phyloP scores from a whole-genome alignment of 2,113 vertebrate species.

The Prinia subflava region DNA sequence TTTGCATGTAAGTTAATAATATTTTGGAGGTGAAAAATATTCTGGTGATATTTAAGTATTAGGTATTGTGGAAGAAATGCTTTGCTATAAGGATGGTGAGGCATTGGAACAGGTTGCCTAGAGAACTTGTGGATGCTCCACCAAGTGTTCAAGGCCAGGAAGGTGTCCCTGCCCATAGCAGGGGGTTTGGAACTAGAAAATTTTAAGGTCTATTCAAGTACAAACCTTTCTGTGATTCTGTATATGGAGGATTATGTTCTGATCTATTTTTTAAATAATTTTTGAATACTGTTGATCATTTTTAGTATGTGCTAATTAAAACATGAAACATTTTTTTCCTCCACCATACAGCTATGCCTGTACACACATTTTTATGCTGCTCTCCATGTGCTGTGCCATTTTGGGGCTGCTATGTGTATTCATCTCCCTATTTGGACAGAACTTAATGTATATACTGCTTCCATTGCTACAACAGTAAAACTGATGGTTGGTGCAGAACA shows the following conservation, averaged over 20 bases:
- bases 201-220: not conserved
- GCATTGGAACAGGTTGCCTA: not conserved
- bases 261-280: not conserved
- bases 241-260: not conserved
- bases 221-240: not conserved
- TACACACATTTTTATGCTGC: not conserved
- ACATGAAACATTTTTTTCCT: not conserved
- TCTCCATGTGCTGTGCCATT: not conserved
- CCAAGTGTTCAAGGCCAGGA: not conserved
- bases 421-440: not conserved
- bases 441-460: not conserved
- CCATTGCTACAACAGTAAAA: not conserved
- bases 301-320: not conserved
- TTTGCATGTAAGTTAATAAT: not conserved
- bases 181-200: not conserved
- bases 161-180: not conserved
- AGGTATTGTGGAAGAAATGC: not conserved
- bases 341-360: not conserved
- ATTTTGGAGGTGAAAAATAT: not conserved
- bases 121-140: not conserved
- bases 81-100: not conserved
- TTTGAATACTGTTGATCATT: not conserved
- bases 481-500: not conserved
- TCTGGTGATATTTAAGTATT: not conserved
- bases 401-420: not conserved